Percentiles rank a stretch among this genome's conserved stretches.
phyloP scores from a whole-genome alignment of 2,113 vertebrate genomes.

The Noturus placidus region DNA sequence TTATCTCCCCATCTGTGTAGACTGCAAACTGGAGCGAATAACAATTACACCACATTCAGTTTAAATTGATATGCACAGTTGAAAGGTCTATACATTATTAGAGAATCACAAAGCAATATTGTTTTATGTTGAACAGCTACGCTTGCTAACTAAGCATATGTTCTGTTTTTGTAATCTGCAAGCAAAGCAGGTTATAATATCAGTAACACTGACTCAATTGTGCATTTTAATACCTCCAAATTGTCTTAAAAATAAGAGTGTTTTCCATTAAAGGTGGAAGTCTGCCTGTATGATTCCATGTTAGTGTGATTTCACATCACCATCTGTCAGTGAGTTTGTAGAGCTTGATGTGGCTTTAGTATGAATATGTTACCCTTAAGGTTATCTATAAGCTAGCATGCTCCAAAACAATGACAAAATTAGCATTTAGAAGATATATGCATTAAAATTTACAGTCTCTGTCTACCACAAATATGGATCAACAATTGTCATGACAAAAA shows the following conservation, averaged over 20 bases:
- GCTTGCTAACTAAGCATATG: conserved; percentile 13
- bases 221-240: conserved; percentile 1
- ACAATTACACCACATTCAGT: conserved; percentile 23
- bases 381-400: too few relatives aligned
- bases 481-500: too few relatives aligned
- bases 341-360: background rate
- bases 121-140: background rate
- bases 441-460: too few relatives aligned
- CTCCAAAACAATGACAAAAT: too few relatives aligned
- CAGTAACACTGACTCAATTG: background rate
- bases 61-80: conserved; percentile 21
- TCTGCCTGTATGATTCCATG: background rate
- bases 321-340: background rate
- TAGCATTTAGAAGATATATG: too few relatives aligned
- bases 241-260: background rate
- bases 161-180: background rate
- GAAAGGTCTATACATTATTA: conserved; percentile 29
- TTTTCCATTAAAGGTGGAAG: background rate
- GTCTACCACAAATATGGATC: too few relatives aligned
- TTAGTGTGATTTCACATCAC: background rate
- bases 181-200: background rate
- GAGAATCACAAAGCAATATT: conserved; percentile 23
- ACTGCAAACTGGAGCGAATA: conserved; percentile 26
- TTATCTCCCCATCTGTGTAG: conserved; percentile 31
- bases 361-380: too few relatives aligned